A percentile compares a stretch with the other conserved stretches of the same genome.
These are phyloP conservation scores for Falco concolor DNA, from an alignment of 2,797 vertebrate species.

Conservation along the genomic window DNA sequence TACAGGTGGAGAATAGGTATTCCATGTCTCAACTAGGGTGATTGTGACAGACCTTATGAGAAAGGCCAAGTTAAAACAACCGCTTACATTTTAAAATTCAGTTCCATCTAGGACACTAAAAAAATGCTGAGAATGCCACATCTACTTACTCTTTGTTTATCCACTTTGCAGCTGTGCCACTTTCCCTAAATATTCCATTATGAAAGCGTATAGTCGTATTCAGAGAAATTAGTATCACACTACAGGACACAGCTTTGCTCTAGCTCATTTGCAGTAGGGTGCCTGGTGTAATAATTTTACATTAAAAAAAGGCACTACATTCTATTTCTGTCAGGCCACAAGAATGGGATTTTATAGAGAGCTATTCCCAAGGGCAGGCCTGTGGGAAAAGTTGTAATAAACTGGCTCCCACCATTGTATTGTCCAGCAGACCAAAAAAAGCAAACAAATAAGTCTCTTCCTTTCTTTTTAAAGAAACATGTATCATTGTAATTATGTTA, in stretches of 20 bases:
- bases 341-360: conserved; percentile 40
- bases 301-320: conserved; percentile 38
- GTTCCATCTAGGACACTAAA: neutral
- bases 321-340: conserved; percentile 59
- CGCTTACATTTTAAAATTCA: neutral
- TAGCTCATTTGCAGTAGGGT: neutral
- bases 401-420: conserved; percentile 73
- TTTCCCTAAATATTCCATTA: neutral
- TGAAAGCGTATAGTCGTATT: neutral
- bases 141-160: conserved; percentile 8
- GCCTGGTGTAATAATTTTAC: conserved; percentile 19
- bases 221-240: neutral
- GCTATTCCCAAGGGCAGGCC: conserved; percentile 58
- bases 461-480: conserved; percentile 53
- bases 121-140: neutral
- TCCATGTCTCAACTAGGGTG: neutral
- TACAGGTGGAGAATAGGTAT: neutral
- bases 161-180: neutral
- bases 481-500: neutral
- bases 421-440: conserved; percentile 46
- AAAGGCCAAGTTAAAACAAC: neutral
- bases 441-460: conserved; percentile 58
- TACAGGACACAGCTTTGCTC: conserved; percentile 29
- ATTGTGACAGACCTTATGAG: neutral
- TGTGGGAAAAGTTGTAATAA: conserved; percentile 67